These are phyloP conservation scores for Phalacrocorax carbo DNA, from an alignment of 2,113 vertebrate species.

Conservation along the genomic window DNA sequence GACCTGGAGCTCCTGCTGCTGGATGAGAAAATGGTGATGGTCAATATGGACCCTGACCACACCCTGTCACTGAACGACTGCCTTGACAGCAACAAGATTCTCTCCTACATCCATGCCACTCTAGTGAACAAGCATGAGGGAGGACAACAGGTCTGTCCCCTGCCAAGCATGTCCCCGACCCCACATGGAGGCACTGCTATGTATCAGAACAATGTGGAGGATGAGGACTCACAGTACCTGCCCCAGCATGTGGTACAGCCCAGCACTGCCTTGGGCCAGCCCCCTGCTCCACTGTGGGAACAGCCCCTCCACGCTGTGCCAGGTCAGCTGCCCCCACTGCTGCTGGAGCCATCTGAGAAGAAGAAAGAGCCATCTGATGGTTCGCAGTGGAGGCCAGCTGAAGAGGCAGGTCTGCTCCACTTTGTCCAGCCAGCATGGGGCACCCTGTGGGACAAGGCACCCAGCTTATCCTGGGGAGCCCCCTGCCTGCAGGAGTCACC, in stretches of 20 bases:
- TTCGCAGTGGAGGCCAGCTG: not conserved
- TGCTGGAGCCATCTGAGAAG: accelerated
- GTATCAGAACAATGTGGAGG: accelerated
- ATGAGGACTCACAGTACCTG: not conserved
- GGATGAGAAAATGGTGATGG: conserved; percentile 80
- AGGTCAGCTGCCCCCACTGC: not conserved
- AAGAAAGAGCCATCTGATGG: accelerated
- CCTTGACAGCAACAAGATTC: conserved; percentile 73
- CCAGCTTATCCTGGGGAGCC: accelerated
- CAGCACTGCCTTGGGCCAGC: not conserved
- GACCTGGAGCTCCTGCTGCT: conserved; percentile 81
- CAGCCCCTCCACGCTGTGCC: not conserved
- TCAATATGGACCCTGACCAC: conserved; percentile 57
- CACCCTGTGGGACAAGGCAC: not conserved
- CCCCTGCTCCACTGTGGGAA: not conserved
- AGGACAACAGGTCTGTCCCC: not conserved
- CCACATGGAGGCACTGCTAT: not conserved
- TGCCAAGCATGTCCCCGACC: not conserved
- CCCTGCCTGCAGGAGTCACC: accelerated
- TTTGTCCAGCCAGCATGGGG: not conserved
- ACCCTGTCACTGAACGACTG: conserved; percentile 62
- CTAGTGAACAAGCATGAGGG: not conserved
- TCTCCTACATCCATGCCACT: conserved; percentile 71
- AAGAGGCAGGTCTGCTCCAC: not conserved
- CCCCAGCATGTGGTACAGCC: not conserved